Evolutionary conservation across 2,113 vertebrate species (phyloP).

Genomic region (Tenrec ecaudatus): DNA sequence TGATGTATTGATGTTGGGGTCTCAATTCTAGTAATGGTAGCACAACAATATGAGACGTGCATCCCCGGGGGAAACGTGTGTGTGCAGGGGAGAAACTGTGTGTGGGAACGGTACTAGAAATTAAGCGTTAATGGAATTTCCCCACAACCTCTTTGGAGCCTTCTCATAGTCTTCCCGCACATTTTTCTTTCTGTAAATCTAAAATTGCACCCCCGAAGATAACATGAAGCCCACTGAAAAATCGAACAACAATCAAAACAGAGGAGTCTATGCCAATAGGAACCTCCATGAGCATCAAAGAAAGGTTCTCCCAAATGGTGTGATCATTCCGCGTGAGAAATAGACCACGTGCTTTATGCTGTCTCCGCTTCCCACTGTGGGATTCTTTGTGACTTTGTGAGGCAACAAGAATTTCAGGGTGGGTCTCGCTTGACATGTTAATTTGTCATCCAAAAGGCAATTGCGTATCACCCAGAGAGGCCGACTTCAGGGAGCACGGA

Average conservation of each 20-base stretch:
- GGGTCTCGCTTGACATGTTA: not conserved
- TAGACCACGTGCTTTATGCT: not conserved
- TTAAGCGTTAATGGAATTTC: too few relatives aligned
- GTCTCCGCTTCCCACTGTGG: not conserved
- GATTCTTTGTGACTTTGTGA: not conserved
- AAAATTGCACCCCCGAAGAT: not conserved
- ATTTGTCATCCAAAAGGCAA: not conserved
- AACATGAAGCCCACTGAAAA: not conserved
- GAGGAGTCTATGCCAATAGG: not conserved
- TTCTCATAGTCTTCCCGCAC: not conserved
- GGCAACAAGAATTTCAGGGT: not conserved
- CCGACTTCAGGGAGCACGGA: not conserved
- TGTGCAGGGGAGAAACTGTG: not conserved
- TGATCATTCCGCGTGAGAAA: not conserved
- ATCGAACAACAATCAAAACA: not conserved
- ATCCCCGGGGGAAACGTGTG: not conserved
- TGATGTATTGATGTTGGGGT: not conserved
- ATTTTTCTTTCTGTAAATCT: not conserved
- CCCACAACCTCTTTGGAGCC: too few relatives aligned
- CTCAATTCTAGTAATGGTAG: not conserved
- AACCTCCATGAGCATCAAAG: not conserved
- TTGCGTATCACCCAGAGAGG: accelerated
- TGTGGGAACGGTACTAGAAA: not conserved
- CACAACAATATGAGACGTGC: not conserved
- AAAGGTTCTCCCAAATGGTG: not conserved